Percentiles rank a stretch among this genome's conserved stretches.
Conservation (phyloP, 2,888 invertebrate genomes). For the Drosophila ezoana region DNA sequence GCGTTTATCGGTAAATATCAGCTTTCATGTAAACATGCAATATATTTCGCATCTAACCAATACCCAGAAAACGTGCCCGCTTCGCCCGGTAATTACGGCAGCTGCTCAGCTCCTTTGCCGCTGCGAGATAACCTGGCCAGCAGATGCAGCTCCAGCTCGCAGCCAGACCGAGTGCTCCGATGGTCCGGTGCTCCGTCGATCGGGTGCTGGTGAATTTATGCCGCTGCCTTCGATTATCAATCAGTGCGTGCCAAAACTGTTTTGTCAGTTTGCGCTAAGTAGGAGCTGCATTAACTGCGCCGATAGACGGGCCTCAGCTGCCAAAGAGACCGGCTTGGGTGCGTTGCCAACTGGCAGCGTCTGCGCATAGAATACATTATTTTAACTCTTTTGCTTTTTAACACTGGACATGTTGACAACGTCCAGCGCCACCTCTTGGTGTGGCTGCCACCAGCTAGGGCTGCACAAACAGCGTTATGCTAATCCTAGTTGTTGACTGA, state of each 20-base stretch:
- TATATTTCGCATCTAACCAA: conserved; percentile 72
- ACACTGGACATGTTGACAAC: conserved; percentile 64
- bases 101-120: conserved; percentile 47
- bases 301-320: conserved; percentile 34
- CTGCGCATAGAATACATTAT: conserved; percentile 71
- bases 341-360: conserved; percentile 31
- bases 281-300: conserved; percentile 67
- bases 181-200: conserved; percentile 7
- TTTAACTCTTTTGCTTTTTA: conserved; percentile 32
- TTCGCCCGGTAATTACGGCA: conserved; percentile 69
- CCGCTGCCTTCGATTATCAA: conserved; percentile 71
- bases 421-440: conserved; percentile 59
- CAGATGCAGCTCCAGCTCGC: conserved; percentile 7
- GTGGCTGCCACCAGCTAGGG: conserved; percentile 55
- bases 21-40: conserved; percentile 81
- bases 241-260: conserved; percentile 80
- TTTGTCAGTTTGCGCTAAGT: conserved; percentile 76
- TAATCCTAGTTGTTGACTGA: conserved; percentile 9
- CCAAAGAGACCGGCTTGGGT: conserved; percentile 46
- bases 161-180: conserved; percentile 1
- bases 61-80: conserved; percentile 47
- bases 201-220: conserved; percentile 29
- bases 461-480: conserved; percentile 37
- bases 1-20: conserved; percentile 78
- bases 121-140: conserved; percentile 33